phyloP scores from a whole-genome alignment of 2,888 invertebrate species.

The Drosophila meridiana region DNA sequence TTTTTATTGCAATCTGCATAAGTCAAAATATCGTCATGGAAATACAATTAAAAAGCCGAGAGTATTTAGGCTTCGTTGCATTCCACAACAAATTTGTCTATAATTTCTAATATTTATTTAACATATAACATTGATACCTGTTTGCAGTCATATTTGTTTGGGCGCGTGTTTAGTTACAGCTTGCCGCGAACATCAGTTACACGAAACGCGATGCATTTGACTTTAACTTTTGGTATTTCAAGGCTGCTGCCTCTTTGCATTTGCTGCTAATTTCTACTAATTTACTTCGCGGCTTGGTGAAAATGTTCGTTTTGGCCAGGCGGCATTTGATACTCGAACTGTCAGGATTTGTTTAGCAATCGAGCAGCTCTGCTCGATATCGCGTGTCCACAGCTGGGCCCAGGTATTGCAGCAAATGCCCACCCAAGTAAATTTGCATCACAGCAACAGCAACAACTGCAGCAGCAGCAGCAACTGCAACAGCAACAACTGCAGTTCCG shows the following conservation, averaged over 20 bases:
- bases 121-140: constrained; percentile 8
- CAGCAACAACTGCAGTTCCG: constrained; percentile 13
- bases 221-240: constrained; percentile 35
- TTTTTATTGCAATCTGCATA: not conserved
- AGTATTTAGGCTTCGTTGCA: constrained; percentile 18
- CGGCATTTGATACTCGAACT: not conserved
- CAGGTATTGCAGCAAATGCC: constrained; percentile 1
- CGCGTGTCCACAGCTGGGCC: constrained; percentile 4
- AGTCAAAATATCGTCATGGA: not conserved
- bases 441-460: not conserved
- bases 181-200: constrained; percentile 47
- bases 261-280: constrained; percentile 5
- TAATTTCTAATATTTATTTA: constrained; percentile 18
- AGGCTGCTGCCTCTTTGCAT: constrained; percentile 10
- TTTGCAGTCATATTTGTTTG: not conserved
- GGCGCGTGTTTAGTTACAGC: constrained; percentile 50
- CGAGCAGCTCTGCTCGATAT: not conserved
- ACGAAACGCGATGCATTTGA: constrained; percentile 56
- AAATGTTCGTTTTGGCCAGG: constrained; percentile 9
- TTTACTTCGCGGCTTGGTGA: not conserved
- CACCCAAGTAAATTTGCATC: constrained; percentile 11
- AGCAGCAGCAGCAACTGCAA: not conserved
- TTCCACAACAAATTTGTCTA: not conserved
- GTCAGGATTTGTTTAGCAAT: not conserved
- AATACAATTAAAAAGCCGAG: not conserved